Percentiles rank a stretch among this genome's conserved stretches.
phyloP scores from a whole-genome alignment of 2,113 vertebrate genomes.

The Macrotis lagotis region DNA sequence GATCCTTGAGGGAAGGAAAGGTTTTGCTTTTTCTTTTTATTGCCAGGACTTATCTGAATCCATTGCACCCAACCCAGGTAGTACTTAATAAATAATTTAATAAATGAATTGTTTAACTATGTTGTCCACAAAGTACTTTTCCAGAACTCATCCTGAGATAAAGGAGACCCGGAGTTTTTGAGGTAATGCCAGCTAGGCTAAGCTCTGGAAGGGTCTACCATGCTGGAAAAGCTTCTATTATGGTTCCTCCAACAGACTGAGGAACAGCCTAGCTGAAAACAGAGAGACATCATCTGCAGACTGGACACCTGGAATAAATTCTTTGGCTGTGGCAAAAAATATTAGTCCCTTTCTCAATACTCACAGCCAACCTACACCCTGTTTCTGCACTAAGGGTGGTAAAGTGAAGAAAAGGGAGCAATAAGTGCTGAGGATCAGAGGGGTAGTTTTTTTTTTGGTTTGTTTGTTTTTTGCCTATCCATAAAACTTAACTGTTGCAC shows the following conservation, averaged over 20 bases:
- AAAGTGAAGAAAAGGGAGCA: neutral
- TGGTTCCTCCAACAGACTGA: neutral
- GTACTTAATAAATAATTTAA: neutral
- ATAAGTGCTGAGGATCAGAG: neutral
- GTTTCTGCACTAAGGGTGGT: neutral
- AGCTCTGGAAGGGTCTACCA: neutral
- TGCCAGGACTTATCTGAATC: neutral
- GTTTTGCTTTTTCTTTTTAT: neutral
- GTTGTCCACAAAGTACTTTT: neutral
- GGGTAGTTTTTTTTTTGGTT: no score
- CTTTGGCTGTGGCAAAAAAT: neutral
- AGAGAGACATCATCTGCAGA: neutral
- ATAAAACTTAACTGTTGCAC: neutral
- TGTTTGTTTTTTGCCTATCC: neutral
- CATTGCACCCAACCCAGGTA: neutral
- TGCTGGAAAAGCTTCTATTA: neutral
- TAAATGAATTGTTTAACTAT: neutral
- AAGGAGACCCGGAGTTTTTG: neutral
- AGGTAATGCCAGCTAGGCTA: neutral
- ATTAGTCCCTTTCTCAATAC: neutral
- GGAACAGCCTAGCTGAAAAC: neutral
- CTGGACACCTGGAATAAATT: neutral
- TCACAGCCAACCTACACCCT: neutral
- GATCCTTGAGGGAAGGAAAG: neutral
- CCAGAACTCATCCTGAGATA: neutral